These are phyloP conservation scores for Tuta absoluta DNA, from an alignment of 2,888 invertebrate genomes.

Conservation along the genomic window DNA sequence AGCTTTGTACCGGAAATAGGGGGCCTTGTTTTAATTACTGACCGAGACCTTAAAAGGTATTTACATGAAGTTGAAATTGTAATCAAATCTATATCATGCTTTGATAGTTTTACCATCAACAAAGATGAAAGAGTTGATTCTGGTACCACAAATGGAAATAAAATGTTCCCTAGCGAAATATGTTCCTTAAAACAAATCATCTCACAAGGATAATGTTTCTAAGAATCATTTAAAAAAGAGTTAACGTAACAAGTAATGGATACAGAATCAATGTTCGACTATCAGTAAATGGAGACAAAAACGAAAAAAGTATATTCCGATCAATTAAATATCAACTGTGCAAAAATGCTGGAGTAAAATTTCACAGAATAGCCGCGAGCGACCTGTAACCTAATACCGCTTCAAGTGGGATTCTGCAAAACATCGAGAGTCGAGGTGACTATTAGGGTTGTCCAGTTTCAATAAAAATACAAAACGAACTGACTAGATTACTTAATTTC, in stretches of 20 bases:
- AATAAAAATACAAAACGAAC: background rate
- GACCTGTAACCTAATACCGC: slow-evolving; percentile 53
- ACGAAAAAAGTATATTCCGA: slow-evolving; percentile 40
- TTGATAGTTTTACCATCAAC: too few species aligned
- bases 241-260: too few species aligned
- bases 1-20: slow-evolving; percentile 13
- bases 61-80: background rate
- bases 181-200: too few species aligned
- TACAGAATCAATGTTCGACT: background rate
- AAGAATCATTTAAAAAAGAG: too few species aligned
- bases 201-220: too few species aligned
- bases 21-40: slow-evolving; percentile 18
- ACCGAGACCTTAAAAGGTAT: background rate
- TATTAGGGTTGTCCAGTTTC: slow-evolving; percentile 1
- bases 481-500: too few species aligned
- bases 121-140: too few species aligned
- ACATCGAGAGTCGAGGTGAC: background rate
- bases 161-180: too few species aligned
- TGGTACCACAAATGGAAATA: too few species aligned
- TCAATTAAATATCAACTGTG: slow-evolving; percentile 49
- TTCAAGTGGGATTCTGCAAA: slow-evolving; percentile 23
- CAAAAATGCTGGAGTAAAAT: slow-evolving; percentile 1
- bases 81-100: background rate
- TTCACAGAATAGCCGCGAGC: slow-evolving; percentile 42
- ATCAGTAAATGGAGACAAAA: background rate